Evolutionary conservation across 1,140 invertebrate genomes (phyloP), one percentile per base, ranked within the genome.

Genomic region (Hypothenemus hampei): DNA sequence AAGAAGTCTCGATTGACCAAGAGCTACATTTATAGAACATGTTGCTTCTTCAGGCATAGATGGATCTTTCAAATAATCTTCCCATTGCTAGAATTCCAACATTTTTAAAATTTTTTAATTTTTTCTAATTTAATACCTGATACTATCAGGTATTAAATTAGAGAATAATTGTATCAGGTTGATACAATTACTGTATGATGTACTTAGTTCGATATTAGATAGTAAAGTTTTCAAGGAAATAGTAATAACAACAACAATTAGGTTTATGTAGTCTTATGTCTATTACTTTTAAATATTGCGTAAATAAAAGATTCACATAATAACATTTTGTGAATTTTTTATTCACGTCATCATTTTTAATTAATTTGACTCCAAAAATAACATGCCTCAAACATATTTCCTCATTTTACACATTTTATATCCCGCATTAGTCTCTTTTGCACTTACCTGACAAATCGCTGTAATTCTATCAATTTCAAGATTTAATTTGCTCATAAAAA

Each of bases 1-100:
- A 2, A 89, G 64, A 7, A 88, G 66, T 48, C 80, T 76, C 0
- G 84, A 82, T 64, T 87, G 83, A 0, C 85, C 84, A 22, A 86
- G 74, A 1, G 80, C 77, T 16, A 81, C 77, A 60, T 82, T 75
- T 29, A 89, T 85, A 65, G 80, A 72, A 63, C 83, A 81, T 22
- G 57, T 54, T 3, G 68, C 76, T 29, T 78, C 76, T 49, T 77
- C 76, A 35, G 72, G 53, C 24, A 74, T 53, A 10, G 63, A 33
- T 1, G 61, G 46, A 1, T 60, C 23, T 3, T 59, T 11, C 56
- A 59, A 40, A 68, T 67, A 18, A 67, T 57, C 40, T 33, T 57
- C 51, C 59, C 57, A 59, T 37, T 24, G 19, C 47, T 49, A 31
- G 3, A 45, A 15, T 20, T 15, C 11, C 8, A 13, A 39, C 1